Conservation (phyloP, 2,888 invertebrate genomes). For the Panopea generosa region DNA sequence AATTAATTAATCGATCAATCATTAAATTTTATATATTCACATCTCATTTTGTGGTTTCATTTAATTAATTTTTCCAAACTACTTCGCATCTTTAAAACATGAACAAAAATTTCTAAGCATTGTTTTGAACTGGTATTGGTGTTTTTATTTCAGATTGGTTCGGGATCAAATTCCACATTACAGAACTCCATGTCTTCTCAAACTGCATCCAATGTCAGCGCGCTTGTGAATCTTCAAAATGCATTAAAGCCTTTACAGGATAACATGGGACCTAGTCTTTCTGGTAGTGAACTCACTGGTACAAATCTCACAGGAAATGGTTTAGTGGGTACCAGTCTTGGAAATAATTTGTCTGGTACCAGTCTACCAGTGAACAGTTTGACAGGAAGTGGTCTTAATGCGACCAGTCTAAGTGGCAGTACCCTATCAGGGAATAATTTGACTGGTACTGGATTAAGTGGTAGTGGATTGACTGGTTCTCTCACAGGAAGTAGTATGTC, state of each 20-base stretch:
- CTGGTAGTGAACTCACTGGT: conserved; percentile 10
- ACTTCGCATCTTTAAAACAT: too few relatives aligned
- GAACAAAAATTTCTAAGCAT: too few relatives aligned
- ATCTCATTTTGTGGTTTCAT: too few relatives aligned
- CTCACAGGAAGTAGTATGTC: conserved; percentile 45
- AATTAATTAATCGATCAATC: too few relatives aligned
- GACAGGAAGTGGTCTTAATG: conserved; percentile 46
- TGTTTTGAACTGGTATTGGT: too few relatives aligned
- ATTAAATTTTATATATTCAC: too few relatives aligned
- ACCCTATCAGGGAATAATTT: conserved; percentile 44
- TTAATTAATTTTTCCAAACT: too few relatives aligned
- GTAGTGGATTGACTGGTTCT: conserved; percentile 52
- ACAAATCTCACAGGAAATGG: conserved; percentile 30
- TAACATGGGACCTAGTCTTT: conserved; percentile 47
- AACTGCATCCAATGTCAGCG: conserved; percentile 63
- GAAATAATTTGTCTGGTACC: conserved; percentile 49
- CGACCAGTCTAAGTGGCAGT: conserved; percentile 47
- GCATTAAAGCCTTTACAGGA: conserved; percentile 51
- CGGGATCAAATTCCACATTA: conserved; percentile 64
- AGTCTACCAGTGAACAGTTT: conserved; percentile 49
- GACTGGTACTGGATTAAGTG: conserved; percentile 47
- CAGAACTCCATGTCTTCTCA: conserved; percentile 62
- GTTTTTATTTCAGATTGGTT: conserved; percentile 69
- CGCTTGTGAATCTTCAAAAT: conserved; percentile 58
- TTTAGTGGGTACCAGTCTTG: conserved; percentile 45